Base-by-base conservation (phyloP, 2,888 invertebrate species). In the Drosophila kambysellisi region DNA sequence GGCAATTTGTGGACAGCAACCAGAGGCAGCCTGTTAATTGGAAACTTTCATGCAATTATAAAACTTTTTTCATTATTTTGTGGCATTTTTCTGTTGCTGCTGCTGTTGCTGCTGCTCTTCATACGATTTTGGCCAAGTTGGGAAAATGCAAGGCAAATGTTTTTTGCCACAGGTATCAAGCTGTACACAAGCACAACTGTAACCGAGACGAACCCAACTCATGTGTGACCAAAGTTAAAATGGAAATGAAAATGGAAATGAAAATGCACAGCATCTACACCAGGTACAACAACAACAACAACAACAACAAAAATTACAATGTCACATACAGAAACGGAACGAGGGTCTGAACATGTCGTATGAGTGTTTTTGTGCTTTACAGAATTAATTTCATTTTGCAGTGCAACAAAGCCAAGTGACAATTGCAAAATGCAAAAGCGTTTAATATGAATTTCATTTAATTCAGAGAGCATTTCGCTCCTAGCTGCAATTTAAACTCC, bases 41-140 rank as follows among this genome's bases (percentile, higher is more conserved):
- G 90, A 86, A 86, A 86, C 90, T 86, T 86, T 82, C 64, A 89
- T 88, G 89, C 90, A 87, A 87, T 87, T 87, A 90, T 86, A 87
- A 90, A 90, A 90, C 77, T 90, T 87, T 86, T 90, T 87, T 90
- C 90, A 87, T 87, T 87, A 87, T 87, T 86, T 74, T 82, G 80
- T 82, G 76, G 79, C 61, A 75, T 79, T 87, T 81, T 87, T 83
- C 58, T 69, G 57, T 66, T 61, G 11, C 33, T 66, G 20, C 15
- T 56, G 46, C 29, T 61, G 63, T 37, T 53, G 32, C 43, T 70
- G 61, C 53, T 54, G 11, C 25, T 64, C 53, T 69, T 78, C 72
- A 73, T 84, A 83, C 69, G 86, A 84, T 84, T 89, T 89, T 74
- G 69, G 70, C 67, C 81, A 81, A 87, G 69, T 73, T 83, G 70